Conservation (phyloP, 2,113 vertebrate species). For the Xyliphius kryptos region DNA sequence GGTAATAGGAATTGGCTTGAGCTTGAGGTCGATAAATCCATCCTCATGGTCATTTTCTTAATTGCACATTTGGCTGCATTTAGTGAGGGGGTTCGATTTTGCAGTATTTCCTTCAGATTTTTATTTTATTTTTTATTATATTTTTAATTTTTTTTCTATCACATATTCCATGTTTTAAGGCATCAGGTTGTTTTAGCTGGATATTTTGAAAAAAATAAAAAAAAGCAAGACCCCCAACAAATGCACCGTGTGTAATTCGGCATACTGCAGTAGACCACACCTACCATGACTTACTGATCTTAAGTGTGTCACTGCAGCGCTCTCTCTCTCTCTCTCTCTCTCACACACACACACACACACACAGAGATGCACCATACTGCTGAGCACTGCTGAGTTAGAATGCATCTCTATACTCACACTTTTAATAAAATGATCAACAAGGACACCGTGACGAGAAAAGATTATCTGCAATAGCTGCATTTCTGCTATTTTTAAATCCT, state of each 20-base stretch:
- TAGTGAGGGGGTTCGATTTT: neutral
- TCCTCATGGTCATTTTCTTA: slow-evolving; percentile 17
- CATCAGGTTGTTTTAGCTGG: neutral
- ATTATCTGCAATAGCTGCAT: neutral
- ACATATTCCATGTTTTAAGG: no score
- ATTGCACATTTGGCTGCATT: slow-evolving; percentile 36
- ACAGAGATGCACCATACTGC: neutral
- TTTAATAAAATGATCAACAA: no score
- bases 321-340: no score
- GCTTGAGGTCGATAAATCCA: neutral
- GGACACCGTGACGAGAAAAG: neutral
- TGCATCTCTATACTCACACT: no score
- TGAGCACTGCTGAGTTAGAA: no score
- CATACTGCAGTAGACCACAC: slow-evolving; percentile 5
- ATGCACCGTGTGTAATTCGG: neutral
- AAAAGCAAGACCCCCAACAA: neutral
- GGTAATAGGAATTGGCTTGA: no score
- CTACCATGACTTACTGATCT: slow-evolving; percentile 1
- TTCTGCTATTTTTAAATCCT: no score
- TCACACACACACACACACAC: neutral
- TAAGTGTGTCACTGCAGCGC: slow-evolving; percentile 1
- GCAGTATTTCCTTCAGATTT: slow-evolving; percentile 7
- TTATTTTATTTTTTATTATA: slow-evolving; percentile 32
- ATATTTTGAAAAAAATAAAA: neutral
- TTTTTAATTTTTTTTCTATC: slow-evolving; percentile 11